These are phyloP conservation scores for Azemiops feae DNA, from an alignment of 2,113 vertebrate genomes.

Conservation along the genomic window DNA sequence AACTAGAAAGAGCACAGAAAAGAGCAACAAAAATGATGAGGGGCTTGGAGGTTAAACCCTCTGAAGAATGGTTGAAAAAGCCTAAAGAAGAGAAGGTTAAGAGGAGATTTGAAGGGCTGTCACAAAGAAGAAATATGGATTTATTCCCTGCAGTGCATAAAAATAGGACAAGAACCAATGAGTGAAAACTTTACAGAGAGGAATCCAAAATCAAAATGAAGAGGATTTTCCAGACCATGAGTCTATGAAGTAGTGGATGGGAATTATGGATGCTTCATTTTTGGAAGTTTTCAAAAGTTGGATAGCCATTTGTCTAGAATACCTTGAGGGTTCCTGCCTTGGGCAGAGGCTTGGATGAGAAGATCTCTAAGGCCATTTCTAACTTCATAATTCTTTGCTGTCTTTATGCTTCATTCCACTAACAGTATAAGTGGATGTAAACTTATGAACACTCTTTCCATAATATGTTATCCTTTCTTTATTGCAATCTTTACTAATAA, in stretches of 20 bases:
- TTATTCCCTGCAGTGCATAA: not conserved
- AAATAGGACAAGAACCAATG: not conserved
- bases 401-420: not conserved
- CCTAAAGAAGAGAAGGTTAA: not conserved
- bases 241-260: not conserved
- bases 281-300: not conserved
- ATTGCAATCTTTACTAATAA: not conserved
- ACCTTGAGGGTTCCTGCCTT: not conserved
- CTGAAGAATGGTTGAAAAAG: not conserved
- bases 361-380: not conserved
- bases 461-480: not conserved
- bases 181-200: not conserved
- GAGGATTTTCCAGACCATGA: not conserved
- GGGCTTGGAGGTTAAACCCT: not conserved
- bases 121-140: not conserved
- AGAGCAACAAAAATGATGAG: not conserved
- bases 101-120: not conserved
- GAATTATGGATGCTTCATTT: not conserved
- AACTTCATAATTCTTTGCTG: not conserved
- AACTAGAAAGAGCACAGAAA: not conserved
- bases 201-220: not conserved
- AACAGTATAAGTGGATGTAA: not conserved
- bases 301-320: not conserved
- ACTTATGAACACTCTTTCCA: not conserved
- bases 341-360: not conserved